These are phyloP conservation scores for Rutilus rutilus DNA, from an alignment of 2,113 vertebrate species.

Conservation along the genomic window DNA sequence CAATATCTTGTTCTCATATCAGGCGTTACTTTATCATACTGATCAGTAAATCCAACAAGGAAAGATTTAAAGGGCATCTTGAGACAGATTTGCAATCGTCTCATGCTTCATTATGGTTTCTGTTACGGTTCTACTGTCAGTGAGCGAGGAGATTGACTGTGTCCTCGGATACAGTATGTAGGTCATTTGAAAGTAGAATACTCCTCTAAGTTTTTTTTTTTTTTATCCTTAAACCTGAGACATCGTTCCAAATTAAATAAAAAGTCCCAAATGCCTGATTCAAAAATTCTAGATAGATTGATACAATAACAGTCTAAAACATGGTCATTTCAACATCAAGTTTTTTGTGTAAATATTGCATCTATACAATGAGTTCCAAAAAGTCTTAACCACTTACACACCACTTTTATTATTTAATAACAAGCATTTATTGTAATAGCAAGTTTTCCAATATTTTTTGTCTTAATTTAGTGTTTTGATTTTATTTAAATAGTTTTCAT, in stretches of 20 bases:
- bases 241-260: background rate
- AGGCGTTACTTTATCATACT: slow-evolving; percentile 20
- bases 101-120: slow-evolving; percentile 16
- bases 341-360: background rate
- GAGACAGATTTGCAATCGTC: slow-evolving; percentile 22
- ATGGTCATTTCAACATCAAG: background rate
- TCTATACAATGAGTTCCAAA: background rate
- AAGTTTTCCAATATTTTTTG: background rate
- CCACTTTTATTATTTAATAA: background rate
- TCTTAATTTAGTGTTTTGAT: background rate
- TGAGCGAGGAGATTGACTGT: background rate
- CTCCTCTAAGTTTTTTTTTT: background rate
- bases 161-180: background rate
- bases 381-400: background rate
- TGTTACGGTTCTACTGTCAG: slow-evolving; percentile 2
- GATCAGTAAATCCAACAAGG: slow-evolving; percentile 37
- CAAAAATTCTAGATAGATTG: too few relatives aligned
- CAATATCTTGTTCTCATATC: slow-evolving; percentile 32
- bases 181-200: background rate
- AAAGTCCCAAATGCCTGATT: background rate
- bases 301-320: background rate
- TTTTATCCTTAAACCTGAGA: background rate
- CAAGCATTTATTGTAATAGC: background rate
- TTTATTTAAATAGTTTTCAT: background rate
- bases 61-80: slow-evolving; percentile 23